Base-by-base conservation (phyloP, 2,888 invertebrate genomes). In the Drosophila suboccidentalis region DNA sequence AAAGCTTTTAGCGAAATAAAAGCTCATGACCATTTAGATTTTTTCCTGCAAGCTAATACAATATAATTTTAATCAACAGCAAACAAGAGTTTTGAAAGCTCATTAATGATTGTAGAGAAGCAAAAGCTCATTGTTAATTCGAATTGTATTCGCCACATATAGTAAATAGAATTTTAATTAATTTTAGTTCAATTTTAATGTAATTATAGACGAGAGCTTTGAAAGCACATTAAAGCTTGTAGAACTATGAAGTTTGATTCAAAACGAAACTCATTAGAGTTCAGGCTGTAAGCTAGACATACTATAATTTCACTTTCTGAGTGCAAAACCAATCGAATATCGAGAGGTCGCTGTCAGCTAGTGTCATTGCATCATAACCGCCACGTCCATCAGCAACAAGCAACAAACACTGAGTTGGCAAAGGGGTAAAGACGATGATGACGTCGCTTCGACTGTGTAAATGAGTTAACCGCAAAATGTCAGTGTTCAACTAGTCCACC, bases 381-480 rank as follows among this genome's bases (percentile, higher is more conserved):
- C 22, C 46, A 43, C 22, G 78, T 70, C 78, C 61, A 53, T 77
- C 76, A 72, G 44, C 11, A 26, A 26, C 26, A 6, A 39, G 2
- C 13, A 36, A 2, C 32, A n/a, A 57, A n/a, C 13, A 46, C 34
- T 10, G 39, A 11, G 46, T 2, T 50, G 17, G 39, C 41, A 26
- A 59, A 64, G 41, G 71, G 69, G 65, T 64, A 58, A 70, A 66
- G 62, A 62, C 44, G 51, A 57, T 59, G 64, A 59, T 50, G 53
- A 19, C 60, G 72, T 51, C 54, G 75, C 70, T 68, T 61, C 60
- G 62, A 67, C 82, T 75, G 68, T 60, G 71, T 84, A 84, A 84
- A 84, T 87, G 78, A 84, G 84, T 87, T 87, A 73, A 87, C 87
- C 84, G 78, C 84, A 84, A 80, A 80, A 87, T 80, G 84, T 82